Conservation (phyloP, 2,797 vertebrate species). For the Meda fulgida region DNA sequence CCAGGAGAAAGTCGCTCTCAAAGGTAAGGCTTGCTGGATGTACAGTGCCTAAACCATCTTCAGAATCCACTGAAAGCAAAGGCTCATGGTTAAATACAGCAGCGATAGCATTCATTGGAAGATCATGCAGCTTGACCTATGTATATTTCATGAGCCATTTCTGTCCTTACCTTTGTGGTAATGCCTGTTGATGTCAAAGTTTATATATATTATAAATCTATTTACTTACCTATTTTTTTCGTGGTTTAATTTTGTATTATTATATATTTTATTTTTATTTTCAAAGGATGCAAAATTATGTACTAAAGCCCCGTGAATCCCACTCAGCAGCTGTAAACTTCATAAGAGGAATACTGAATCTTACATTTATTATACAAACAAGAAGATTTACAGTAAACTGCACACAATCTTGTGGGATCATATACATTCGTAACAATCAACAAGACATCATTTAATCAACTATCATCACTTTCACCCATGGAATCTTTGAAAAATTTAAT, state of each 20-base stretch:
- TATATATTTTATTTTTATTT: background rate
- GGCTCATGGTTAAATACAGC: slow-evolving; percentile 9
- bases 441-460: background rate
- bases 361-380: background rate
- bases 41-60: slow-evolving; percentile 82
- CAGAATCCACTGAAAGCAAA: slow-evolving; percentile 83
- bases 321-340: background rate
- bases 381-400: background rate
- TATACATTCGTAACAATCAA: background rate
- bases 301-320: background rate
- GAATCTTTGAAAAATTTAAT: background rate
- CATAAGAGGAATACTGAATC: background rate
- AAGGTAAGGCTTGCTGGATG: slow-evolving; percentile 81
- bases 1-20: slow-evolving; percentile 86
- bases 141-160: background rate
- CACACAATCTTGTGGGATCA: background rate
- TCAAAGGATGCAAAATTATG: background rate
- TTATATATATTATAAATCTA: background rate
- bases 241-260: background rate
- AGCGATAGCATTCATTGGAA: background rate
- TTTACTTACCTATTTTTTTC: background rate
- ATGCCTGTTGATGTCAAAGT: background rate
- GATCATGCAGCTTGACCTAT: background rate
- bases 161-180: background rate
- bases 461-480: background rate